phyloP scores from a whole-genome alignment of 2,888 invertebrate genomes.

The Sphaeridia pumilis region DNA sequence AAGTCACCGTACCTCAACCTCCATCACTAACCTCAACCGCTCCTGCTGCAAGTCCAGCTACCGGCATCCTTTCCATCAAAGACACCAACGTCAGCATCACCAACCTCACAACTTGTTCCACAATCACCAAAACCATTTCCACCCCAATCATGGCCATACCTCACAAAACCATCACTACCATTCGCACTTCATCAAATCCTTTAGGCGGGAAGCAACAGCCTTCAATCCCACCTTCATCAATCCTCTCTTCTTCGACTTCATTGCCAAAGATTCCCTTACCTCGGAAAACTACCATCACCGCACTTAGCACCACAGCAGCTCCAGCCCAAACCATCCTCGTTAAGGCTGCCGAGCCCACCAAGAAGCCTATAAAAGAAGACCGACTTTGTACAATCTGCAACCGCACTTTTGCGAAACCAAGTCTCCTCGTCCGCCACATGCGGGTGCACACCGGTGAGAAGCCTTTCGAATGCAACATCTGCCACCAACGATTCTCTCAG shows the following conservation, averaged over 20 bases:
- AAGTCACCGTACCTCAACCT: not conserved
- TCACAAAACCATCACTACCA: too few relatives aligned
- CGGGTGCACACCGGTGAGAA: constrained; percentile 50
- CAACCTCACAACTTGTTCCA: not conserved
- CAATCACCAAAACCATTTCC: not conserved
- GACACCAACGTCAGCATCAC: too few relatives aligned
- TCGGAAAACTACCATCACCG: not conserved
- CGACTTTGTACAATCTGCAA: constrained; percentile 41
- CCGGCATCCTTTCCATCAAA: not conserved
- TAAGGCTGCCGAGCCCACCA: not conserved
- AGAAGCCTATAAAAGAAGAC: not conserved
- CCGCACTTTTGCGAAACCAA: constrained; percentile 47
- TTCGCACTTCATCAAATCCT: too few relatives aligned
- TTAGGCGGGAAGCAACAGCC: too few relatives aligned
- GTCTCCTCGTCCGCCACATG: constrained; percentile 46
- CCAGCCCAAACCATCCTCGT: not conserved
- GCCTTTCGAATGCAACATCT: constrained; percentile 48
- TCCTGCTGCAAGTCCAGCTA: not conserved
- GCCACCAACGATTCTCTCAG: constrained; percentile 50
- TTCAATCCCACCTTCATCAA: constrained; percentile 54
- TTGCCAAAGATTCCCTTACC: too few relatives aligned
- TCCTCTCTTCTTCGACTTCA: constrained; percentile 51
- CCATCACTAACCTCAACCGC: not conserved
- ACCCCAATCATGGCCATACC: too few relatives aligned
- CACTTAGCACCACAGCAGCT: not conserved